phyloP scores from a whole-genome alignment of 2,888 invertebrate genomes.

The Chelonus formosanus region DNA sequence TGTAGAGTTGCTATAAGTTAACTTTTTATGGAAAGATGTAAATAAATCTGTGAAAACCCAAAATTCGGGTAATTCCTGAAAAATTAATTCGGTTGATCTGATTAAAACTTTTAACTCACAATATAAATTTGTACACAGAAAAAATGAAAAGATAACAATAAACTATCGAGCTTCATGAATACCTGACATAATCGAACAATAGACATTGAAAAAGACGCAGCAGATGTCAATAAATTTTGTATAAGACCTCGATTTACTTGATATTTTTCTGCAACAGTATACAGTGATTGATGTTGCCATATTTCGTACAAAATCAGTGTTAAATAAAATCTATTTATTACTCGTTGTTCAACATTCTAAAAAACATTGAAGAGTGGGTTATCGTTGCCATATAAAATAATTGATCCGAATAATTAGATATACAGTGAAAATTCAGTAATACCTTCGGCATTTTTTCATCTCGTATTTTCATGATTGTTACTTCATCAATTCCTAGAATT shows the following conservation, averaged over 20 bases:
- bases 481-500: constrained; percentile 81
- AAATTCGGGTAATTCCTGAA: constrained; percentile 75
- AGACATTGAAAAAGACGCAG: constrained; percentile 78
- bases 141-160: too few relatives aligned
- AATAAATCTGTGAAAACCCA: constrained; percentile 86
- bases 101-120: constrained; percentile 5
- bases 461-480: constrained; percentile 56
- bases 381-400: constrained; percentile 5
- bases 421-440: constrained; percentile 18
- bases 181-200: constrained; percentile 83
- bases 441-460: constrained; percentile 58
- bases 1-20: constrained; percentile 82
- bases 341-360: constrained; percentile 70
- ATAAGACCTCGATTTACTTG: constrained; percentile 80
- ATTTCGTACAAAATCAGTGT: constrained; percentile 86
- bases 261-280: constrained; percentile 76
- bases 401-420: constrained; percentile 9
- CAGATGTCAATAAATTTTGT: constrained; percentile 77
- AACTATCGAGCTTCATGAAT: too few relatives aligned
- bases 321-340: constrained; percentile 83
- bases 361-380: constrained; percentile 36
- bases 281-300: constrained; percentile 74
- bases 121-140: constrained; percentile 6
- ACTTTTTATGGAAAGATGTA: constrained; percentile 74
- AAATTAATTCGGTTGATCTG: constrained; percentile 7